Evolutionary conservation across 2,888 invertebrate species (phyloP).

Genomic region (Limnephilus marmoratus): DNA sequence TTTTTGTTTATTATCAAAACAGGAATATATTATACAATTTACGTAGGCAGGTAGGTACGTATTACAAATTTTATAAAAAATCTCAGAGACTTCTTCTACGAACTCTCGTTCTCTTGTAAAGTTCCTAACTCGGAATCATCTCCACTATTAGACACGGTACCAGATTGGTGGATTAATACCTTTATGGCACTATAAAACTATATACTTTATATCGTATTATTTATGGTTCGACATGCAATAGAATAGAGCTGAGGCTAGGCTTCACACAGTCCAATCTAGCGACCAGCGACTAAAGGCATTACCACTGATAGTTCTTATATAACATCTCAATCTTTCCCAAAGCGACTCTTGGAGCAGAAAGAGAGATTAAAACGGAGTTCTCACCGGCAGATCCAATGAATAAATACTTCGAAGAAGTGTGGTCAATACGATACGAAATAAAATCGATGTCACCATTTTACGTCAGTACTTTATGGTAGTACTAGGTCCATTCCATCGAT

Average conservation of each 20-base stretch:
- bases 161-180: conserved; percentile 4
- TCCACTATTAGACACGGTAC: conserved; percentile 62
- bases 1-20: no score
- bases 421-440: not conserved
- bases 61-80: not conserved
- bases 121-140: conserved; percentile 63
- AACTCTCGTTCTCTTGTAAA: conserved; percentile 53
- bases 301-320: not conserved
- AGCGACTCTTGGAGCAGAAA: not conserved
- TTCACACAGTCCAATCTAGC: not conserved
- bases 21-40: no score
- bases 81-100: not conserved
- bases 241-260: not conserved
- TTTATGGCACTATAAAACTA: conserved; percentile 12
- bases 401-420: not conserved
- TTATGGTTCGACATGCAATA: not conserved
- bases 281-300: not conserved
- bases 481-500: no score
- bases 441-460: not conserved
- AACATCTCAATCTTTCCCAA: not conserved
- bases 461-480: no score
- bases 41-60: not conserved
- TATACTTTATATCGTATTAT: conserved; percentile 13
- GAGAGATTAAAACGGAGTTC: not conserved
- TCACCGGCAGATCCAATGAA: not conserved